Percentiles rank a stretch among this genome's conserved stretches.
These are phyloP conservation scores for Tamandua tetradactyla DNA, from an alignment of 2,797 vertebrate species.

Conservation along the genomic window DNA sequence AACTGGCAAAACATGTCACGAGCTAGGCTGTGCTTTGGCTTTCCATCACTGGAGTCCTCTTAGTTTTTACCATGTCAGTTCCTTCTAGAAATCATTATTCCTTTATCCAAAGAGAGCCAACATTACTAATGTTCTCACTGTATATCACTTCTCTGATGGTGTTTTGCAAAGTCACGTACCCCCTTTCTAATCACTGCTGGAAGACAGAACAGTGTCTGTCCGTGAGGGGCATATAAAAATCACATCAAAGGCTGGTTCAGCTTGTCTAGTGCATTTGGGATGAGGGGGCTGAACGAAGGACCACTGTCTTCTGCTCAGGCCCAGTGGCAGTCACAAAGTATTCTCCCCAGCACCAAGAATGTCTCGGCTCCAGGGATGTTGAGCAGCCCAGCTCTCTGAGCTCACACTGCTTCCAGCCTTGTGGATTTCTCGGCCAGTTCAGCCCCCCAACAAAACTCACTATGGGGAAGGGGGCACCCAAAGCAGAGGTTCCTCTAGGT, in stretches of 20 bases:
- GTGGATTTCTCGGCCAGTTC: not conserved
- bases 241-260: not conserved
- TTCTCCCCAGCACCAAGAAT: not conserved
- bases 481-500: not conserved
- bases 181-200: not conserved
- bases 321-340: not conserved
- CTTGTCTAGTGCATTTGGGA: not conserved
- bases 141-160: not conserved
- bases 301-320: not conserved
- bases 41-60: not conserved
- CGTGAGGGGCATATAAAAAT: not conserved
- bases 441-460: not conserved
- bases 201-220: not conserved
- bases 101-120: constrained; percentile 1
- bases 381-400: not conserved
- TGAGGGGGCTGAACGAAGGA: not conserved
- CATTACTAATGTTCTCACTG: not conserved
- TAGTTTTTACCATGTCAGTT: not conserved
- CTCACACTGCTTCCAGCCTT: not conserved
- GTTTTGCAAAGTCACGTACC: not conserved
- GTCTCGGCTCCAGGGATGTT: not conserved
- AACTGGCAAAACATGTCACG: not conserved
- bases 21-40: not conserved
- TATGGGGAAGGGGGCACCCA: not conserved
- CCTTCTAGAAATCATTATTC: not conserved